Conservation (phyloP, 2,113 vertebrate species). For the Rhineura floridana region DNA sequence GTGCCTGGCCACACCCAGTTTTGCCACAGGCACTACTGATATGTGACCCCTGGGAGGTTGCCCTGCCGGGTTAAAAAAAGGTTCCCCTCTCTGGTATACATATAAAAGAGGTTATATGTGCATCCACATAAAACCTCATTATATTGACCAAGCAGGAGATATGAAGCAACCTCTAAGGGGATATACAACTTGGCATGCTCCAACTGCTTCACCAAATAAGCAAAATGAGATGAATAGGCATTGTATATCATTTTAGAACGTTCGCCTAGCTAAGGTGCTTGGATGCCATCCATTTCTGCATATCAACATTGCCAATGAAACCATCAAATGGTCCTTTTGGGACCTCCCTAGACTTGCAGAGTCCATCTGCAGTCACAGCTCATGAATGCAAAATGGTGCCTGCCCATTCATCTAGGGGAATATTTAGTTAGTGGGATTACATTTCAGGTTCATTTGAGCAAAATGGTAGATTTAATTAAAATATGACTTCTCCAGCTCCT, state of each 20-base stretch:
- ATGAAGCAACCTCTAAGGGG: constrained; percentile 41
- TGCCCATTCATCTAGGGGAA: constrained; percentile 62
- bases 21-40: too few species aligned
- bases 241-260: constrained; percentile 65
- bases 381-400: constrained; percentile 48
- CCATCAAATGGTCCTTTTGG: constrained; percentile 68
- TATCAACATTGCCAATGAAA: constrained; percentile 72
- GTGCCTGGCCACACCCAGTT: too few species aligned
- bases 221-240: constrained; percentile 59
- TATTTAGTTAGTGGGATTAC: constrained; percentile 37
- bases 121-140: constrained; percentile 3
- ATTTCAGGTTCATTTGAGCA: constrained; percentile 56
- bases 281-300: constrained; percentile 68
- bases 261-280: constrained; percentile 63
- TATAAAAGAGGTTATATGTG: too few species aligned
- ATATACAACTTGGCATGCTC: constrained; percentile 52
- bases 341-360: constrained; percentile 56
- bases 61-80: too few species aligned
- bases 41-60: too few species aligned
- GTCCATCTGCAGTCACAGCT: constrained; percentile 66
- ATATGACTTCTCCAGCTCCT: constrained; percentile 60
- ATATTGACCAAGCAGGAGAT: constrained; percentile 20
- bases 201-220: constrained; percentile 52
- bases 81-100: background rate
- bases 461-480: constrained; percentile 70